phyloP scores from a whole-genome alignment of 2,888 invertebrate species.

The Dynastes grantii region DNA sequence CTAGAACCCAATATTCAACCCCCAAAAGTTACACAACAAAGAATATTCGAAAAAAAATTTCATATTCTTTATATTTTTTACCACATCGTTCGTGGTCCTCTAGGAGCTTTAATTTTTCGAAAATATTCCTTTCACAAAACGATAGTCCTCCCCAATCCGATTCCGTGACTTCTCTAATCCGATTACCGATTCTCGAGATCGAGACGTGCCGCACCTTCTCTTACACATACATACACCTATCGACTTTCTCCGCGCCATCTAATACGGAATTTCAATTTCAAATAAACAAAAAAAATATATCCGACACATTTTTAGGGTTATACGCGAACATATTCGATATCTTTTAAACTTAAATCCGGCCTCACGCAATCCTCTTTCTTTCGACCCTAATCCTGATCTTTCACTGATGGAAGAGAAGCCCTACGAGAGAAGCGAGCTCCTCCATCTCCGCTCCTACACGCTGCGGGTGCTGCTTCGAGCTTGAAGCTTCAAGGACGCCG shows the following conservation, averaged over 20 bases:
- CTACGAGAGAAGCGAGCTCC: neutral
- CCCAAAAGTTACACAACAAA: no score
- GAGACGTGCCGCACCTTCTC: neutral
- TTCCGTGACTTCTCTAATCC: constrained; percentile 11
- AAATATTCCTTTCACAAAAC: neutral
- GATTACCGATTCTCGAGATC: neutral
- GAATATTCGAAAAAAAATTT: no score
- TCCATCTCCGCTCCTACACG: neutral
- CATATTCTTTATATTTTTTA: no score
- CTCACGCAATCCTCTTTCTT: constrained; percentile 33
- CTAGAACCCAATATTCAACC: no score
- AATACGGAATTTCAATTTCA: constrained; percentile 43
- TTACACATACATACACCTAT: no score
- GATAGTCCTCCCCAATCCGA: constrained; percentile 4
- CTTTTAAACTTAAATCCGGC: constrained; percentile 39
- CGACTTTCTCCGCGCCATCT: neutral
- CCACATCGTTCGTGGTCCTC: neutral
- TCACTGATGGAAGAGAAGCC: constrained; percentile 18
- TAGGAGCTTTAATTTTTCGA: constrained; percentile 4
- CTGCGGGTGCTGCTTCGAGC: neutral
- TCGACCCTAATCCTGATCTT: constrained; percentile 34
- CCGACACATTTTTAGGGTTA: constrained; percentile 40
- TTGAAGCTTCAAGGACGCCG: neutral
- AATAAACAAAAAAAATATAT: constrained; percentile 46
- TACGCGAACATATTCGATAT: constrained; percentile 45